A percentile compares a stretch with the other conserved stretches of the same genome.
phyloP scores from a whole-genome alignment of 2,888 invertebrate genomes.

The Eristalis intricaria region DNA sequence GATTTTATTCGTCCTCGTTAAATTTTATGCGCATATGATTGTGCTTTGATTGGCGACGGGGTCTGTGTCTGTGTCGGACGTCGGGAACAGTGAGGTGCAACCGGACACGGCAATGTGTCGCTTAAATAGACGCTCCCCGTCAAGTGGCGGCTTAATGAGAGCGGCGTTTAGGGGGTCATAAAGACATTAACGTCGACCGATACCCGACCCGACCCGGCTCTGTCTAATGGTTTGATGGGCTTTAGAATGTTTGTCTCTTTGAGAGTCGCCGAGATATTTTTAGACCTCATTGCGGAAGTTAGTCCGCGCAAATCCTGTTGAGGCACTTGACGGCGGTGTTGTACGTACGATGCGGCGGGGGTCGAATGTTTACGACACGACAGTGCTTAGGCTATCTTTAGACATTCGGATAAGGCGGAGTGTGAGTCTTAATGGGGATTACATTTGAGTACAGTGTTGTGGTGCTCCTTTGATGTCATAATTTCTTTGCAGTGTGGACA shows the following conservation, averaged over 20 bases:
- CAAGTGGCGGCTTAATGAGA: neutral
- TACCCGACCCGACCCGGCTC: neutral
- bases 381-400: neutral
- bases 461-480: neutral
- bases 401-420: neutral
- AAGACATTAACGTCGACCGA: neutral
- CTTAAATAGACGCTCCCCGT: neutral
- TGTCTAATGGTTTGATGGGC: neutral
- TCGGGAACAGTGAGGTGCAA: neutral
- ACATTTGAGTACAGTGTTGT: neutral
- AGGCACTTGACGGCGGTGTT: neutral
- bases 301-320: neutral
- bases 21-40: slow-evolving; percentile 65
- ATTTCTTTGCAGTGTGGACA: neutral
- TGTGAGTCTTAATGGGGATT: neutral
- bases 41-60: slow-evolving; percentile 41
- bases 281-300: neutral
- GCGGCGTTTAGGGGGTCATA: neutral
- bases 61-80: neutral
- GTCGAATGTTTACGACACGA: neutral
- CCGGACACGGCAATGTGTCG: neutral
- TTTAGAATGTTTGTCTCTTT: neutral
- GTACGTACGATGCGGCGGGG: neutral
- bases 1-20: slow-evolving; percentile 60
- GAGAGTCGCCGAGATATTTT: neutral